Evolutionary conservation across 2,888 invertebrate genomes (phyloP), one percentile per base, ranked within the genome.

Genomic region (Petrolisthes cinctipes): DNA sequence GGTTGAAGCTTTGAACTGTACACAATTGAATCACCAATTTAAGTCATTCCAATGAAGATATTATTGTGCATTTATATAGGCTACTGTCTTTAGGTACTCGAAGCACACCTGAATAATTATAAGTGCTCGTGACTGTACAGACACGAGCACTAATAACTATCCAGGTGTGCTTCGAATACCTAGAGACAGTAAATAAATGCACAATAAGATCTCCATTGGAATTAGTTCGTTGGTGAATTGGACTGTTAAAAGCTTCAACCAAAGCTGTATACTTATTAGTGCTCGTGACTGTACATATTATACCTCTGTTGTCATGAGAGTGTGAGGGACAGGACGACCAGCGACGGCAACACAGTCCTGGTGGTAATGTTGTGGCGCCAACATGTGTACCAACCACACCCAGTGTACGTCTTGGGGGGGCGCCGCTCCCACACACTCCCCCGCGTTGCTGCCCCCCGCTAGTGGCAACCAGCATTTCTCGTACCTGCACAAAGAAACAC

Each of bases 351-450:
- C 11, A 71, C 88, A 88, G 71, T 90, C 90, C 0, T 80, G 51
- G n/a, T 81, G 81, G 79, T 90, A 90, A 56, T 90, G 88, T 17
- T 83, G 86, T 4, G 91, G 91, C 7, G 90, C 89, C 54, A 90
- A 83, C 90, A 91, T 90, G 85, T 91, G 91, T 14, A 90, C 90
- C 82, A 89, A 73, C 91, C 91, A 91, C n/a, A 91, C 90, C 91
- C 91, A 91, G 66, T 91, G 91, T 7, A 91, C 86, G 76, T 91
- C 91, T 9, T 83, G 78, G 1, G 90, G 88, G 11, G 90, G 90
- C 23, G 89, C 83, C 7, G 57, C 57, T n/a, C 86, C 81, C 56
- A 54, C 61, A n/a, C 80, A 73, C 23, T 57, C 81, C 57, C 75
- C 56, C 6, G 11, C 14, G 5, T 20, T 5, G 0, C 37, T 53